These are phyloP conservation scores for Hypsibius dujardini DNA, from an alignment of 1,140 invertebrate species.

Conservation along the genomic window DNA sequence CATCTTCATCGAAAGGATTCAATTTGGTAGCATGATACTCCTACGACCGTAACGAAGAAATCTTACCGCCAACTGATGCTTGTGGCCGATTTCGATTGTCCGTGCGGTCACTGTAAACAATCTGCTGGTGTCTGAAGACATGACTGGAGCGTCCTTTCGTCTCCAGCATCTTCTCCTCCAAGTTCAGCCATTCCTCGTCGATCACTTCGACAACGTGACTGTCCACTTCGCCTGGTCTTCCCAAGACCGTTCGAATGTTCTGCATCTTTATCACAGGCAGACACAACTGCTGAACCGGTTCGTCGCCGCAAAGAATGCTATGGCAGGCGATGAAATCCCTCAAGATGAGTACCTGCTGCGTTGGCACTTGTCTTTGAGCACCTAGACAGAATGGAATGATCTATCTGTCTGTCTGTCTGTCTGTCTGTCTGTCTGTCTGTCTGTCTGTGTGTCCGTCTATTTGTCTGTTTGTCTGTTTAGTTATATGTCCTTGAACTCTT, in stretches of 20 bases:
- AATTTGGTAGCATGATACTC: not conserved
- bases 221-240: not conserved
- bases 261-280: not conserved
- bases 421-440: too few species aligned
- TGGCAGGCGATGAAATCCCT: conserved; percentile 2
- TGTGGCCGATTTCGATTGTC: not conserved
- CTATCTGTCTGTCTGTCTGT: too few species aligned
- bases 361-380: not conserved
- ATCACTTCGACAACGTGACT: not conserved
- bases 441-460: too few species aligned
- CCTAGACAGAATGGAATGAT: too few species aligned
- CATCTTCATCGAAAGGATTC: not conserved
- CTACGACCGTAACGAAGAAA: not conserved
- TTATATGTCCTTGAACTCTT: too few species aligned
- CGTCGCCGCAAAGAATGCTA: not conserved
- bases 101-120: not conserved
- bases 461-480: too few species aligned
- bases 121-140: conserved; percentile 2
- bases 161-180: not conserved
- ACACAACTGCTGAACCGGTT: not conserved
- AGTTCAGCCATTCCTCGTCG: not conserved
- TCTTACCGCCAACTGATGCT: not conserved
- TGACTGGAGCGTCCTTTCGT: not conserved
- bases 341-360: not conserved
- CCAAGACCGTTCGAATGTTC: not conserved